Evolutionary conservation across 1,140 invertebrate genomes (phyloP).

Genomic region (Hylaeus anthracinus): DNA sequence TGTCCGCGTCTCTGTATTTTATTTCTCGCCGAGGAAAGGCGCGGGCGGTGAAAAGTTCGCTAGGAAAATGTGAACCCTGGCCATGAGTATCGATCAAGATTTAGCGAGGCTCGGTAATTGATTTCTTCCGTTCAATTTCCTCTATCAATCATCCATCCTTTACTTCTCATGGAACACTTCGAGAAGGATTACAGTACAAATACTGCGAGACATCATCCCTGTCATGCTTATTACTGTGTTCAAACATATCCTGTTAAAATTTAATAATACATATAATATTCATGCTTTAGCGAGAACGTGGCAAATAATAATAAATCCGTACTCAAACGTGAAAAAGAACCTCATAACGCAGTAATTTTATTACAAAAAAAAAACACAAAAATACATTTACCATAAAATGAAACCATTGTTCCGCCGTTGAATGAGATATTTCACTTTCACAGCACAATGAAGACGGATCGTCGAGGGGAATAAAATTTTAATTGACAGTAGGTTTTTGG

Average conservation of each 20-base stretch:
- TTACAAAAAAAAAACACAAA: too few species aligned
- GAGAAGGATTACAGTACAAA: conserved; percentile 29
- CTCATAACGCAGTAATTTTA: too few species aligned
- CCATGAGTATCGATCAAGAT: conserved; percentile 29
- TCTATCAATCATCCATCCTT: conserved; percentile 41
- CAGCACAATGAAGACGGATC: not conserved
- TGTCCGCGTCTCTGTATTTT: not conserved
- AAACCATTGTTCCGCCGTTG: too few species aligned
- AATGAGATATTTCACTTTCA: not conserved
- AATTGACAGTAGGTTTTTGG: not conserved
- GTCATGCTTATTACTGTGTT: not conserved
- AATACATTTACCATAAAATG: too few species aligned
- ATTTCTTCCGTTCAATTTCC: conserved; percentile 63
- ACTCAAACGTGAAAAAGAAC: not conserved
- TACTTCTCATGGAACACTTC: not conserved
- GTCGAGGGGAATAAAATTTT: not conserved
- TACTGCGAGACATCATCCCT: not conserved
- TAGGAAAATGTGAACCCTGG: conserved; percentile 16
- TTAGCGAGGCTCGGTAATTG: conserved; percentile 46
- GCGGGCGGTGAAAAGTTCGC: not conserved
- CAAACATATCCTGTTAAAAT: not conserved
- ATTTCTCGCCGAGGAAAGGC: conserved; percentile 11
- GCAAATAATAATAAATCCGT: too few species aligned
- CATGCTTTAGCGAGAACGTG: too few species aligned
- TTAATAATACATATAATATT: too few species aligned